Evolutionary conservation across 2,888 invertebrate genomes (phyloP).

Genomic region (Anoncus sp.): DNA sequence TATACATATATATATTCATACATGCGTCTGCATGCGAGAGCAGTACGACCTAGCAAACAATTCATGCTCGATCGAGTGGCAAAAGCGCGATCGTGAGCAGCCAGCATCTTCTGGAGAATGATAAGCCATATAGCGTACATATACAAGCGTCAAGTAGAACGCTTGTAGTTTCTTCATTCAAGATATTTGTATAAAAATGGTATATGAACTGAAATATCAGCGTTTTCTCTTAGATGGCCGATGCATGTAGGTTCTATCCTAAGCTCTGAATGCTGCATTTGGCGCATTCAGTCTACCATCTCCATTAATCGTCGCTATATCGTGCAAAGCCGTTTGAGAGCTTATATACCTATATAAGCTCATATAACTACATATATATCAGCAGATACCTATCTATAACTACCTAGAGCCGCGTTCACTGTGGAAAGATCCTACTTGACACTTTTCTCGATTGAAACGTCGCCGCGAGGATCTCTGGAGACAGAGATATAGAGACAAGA

Average conservation of each 20-base stretch:
- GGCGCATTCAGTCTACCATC: constrained; percentile 50
- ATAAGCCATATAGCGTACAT: constrained; percentile 13
- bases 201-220: no score
- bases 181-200: no score
- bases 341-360: background rate
- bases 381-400: background rate
- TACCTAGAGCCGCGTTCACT: constrained; percentile 9
- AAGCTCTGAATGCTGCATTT: constrained; percentile 15
- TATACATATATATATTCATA: constrained; percentile 12
- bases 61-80: constrained; percentile 57
- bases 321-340: constrained; percentile 57
- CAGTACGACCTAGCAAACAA: constrained; percentile 38
- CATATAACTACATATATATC: constrained; percentile 8
- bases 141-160: no score
- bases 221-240: constrained; percentile 4
- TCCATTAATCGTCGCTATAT: constrained; percentile 70
- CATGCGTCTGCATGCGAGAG: background rate
- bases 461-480: constrained; percentile 52
- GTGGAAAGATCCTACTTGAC: constrained; percentile 68
- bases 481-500: constrained; percentile 10
- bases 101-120: constrained; percentile 38
- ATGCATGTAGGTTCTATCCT: background rate
- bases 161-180: no score
- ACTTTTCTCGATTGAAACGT: constrained; percentile 73
- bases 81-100: constrained; percentile 29